Evolutionary conservation across 2,797 vertebrate species (phyloP), one percentile per base, ranked within the genome.

Genomic region (Pseudomugil gertrudae): DNA sequence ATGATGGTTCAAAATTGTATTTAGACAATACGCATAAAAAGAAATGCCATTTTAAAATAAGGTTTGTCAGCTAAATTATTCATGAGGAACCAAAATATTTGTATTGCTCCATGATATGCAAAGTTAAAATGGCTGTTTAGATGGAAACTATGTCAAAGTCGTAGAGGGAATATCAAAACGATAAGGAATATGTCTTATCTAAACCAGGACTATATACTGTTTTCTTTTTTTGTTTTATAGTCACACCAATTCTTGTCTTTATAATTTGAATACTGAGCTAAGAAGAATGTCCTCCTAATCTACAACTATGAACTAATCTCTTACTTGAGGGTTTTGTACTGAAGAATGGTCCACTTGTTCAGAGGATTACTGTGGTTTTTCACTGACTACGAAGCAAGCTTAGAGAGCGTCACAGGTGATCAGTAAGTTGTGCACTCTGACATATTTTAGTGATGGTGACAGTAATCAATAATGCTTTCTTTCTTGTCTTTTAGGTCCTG

Each of bases 291-390:
- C 40, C 52, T 57, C 63, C 72, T 87, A 80, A 88, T 89, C 86
- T 78, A 48, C 35, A 72, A 36, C 55, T 55, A 53, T 23, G 2
- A 54, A 75, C 80, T 91, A 87, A 92, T 88, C 88, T 89, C 76
- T 65, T 60, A 82, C 73, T 65, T 76, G 54, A n/a, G 69, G 74
- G 73, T 70, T 84, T 85, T 80, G 62, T 63, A 67, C 81, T 76
- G 30, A 89, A 91, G 78, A 93, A 92, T 86, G 69, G 72, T 62
- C 35, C 74, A 72, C 56, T 91, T 94, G 88, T 93, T 89, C 78
- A 26, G 33, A 70, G 80, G 90, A 90, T 92, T 91, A 90, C 43
- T 56, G 43, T 47, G 23, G 66, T 68, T 84, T 63, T 76, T 61
- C 69, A 80, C 66, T 66, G 58, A 40, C 60, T 62, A 65, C 35